These are phyloP conservation scores for Pseudomyrmex gracilis DNA, from an alignment of 1,140 invertebrate species.

Conservation along the genomic window DNA sequence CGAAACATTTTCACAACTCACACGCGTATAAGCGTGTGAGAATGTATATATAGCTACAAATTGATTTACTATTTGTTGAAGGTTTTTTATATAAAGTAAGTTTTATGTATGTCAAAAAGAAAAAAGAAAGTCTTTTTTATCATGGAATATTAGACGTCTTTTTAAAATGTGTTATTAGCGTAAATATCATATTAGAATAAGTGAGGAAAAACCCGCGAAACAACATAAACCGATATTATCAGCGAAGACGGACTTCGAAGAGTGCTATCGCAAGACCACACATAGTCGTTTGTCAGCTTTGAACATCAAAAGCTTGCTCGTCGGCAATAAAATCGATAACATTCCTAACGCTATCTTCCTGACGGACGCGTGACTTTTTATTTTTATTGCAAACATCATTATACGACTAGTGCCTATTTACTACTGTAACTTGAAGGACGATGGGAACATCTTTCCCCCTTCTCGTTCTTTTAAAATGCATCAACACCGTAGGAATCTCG, in stretches of 20 bases:
- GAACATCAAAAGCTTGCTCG: slow-evolving; percentile 28
- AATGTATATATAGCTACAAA: too few species aligned
- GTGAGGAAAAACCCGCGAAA: neutral
- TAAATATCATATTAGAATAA: neutral
- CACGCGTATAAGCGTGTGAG: too few species aligned
- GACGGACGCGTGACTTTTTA: slow-evolving; percentile 20
- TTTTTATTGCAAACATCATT: slow-evolving; percentile 37
- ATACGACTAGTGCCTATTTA: slow-evolving; percentile 58
- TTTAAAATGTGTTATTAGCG: neutral
- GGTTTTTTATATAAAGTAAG: too few species aligned
- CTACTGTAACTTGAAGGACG: slow-evolving; percentile 37
- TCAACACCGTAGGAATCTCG: slow-evolving; percentile 30
- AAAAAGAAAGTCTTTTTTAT: neutral
- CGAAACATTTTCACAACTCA: neutral
- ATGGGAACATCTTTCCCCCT: slow-evolving; percentile 28
- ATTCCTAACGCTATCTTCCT: slow-evolving; percentile 28
- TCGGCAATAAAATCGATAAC: slow-evolving; percentile 39
- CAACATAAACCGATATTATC: slow-evolving; percentile 8
- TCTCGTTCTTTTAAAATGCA: slow-evolving; percentile 15
- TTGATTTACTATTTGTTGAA: too few species aligned
- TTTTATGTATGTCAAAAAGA: neutral
- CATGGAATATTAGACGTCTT: neutral
- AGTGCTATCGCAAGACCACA: slow-evolving; percentile 33
- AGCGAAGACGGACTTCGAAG: slow-evolving; percentile 6
- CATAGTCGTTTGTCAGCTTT: slow-evolving; percentile 33